These are phyloP conservation scores for Tinea trinotella DNA, from an alignment of 2,888 invertebrate genomes.

Conservation along the genomic window DNA sequence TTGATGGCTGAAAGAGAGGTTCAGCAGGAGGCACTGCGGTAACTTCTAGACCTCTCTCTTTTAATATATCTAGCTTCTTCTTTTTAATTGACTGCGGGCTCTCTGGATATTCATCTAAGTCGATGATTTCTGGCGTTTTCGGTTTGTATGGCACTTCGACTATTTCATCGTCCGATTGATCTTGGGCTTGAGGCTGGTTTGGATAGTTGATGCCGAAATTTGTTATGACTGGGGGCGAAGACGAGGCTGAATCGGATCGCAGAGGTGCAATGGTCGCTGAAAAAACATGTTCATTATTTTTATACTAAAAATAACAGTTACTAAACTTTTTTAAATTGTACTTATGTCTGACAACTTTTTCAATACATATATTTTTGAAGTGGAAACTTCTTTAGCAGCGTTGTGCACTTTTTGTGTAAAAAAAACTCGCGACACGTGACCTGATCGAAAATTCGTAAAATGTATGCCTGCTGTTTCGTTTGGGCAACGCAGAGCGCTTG, in stretches of 20 bases:
- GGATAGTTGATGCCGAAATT: conserved; percentile 23
- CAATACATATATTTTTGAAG: too few relatives aligned
- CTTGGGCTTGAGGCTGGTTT: conserved; percentile 21
- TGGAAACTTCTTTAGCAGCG: too few relatives aligned
- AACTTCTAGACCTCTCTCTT: conserved; percentile 82
- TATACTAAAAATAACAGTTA: too few relatives aligned
- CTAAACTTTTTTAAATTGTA: too few relatives aligned
- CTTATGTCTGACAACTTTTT: too few relatives aligned
- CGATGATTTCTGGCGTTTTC: conserved; percentile 76
- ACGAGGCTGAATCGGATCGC: conserved; percentile 32
- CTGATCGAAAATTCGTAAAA: too few relatives aligned
- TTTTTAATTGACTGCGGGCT: conserved; percentile 69
- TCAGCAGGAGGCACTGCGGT: conserved; percentile 71
- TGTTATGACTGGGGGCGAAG: conserved; percentile 25
- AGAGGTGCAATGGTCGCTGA: conserved; percentile 34
- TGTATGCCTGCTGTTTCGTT: too few relatives aligned
- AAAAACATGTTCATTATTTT: not conserved
- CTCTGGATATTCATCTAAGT: conserved; percentile 71
- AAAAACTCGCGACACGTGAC: too few relatives aligned
- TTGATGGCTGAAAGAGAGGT: not conserved
- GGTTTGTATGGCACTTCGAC: conserved; percentile 72
- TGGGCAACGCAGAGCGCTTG: too few relatives aligned
- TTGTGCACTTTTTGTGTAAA: too few relatives aligned
- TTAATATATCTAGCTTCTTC: conserved; percentile 81
- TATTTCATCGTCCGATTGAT: conserved; percentile 47